A percentile compares a stretch with the other conserved stretches of the same genome.
phyloP scores from a whole-genome alignment of 1,140 invertebrate species.

The Orussus abietinus region DNA sequence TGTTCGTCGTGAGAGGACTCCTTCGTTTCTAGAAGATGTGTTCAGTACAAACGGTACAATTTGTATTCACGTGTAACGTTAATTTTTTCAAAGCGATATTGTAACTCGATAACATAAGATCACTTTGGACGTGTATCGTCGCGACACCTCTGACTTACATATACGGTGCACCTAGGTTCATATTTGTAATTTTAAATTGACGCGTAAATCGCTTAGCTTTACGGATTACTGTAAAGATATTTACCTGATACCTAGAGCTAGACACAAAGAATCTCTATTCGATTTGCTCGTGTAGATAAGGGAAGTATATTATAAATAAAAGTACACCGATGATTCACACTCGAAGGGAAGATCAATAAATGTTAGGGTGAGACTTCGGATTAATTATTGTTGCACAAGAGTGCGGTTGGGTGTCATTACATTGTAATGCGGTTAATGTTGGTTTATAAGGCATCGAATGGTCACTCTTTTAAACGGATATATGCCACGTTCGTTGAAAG shows the following conservation, averaged over 20 bases:
- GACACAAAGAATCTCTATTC: neutral
- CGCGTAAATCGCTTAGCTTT: neutral
- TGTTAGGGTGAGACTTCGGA: too few species aligned
- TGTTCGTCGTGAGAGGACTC: neutral
- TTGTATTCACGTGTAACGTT: neutral
- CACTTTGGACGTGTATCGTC: neutral
- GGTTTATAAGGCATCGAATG: neutral
- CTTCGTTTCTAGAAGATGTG: neutral
- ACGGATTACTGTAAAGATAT: neutral
- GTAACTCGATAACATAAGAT: neutral
- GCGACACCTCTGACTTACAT: too few species aligned
- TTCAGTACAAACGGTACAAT: neutral
- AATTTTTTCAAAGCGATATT: neutral
- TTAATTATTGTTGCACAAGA: too few species aligned
- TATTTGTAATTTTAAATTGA: neutral
- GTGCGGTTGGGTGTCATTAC: too few species aligned
- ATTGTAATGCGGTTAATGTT: too few species aligned
- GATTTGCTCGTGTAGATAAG: conserved; percentile 1
- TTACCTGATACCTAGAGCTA: conserved; percentile 1
- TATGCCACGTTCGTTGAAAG: too few species aligned
- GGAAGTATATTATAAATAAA: neutral
- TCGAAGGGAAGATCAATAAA: neutral
- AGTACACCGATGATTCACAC: neutral
- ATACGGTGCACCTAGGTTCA: neutral
- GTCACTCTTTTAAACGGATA: too few species aligned